Base-by-base conservation (phyloP, 2,888 invertebrate genomes). In the Mantis religiosa region DNA sequence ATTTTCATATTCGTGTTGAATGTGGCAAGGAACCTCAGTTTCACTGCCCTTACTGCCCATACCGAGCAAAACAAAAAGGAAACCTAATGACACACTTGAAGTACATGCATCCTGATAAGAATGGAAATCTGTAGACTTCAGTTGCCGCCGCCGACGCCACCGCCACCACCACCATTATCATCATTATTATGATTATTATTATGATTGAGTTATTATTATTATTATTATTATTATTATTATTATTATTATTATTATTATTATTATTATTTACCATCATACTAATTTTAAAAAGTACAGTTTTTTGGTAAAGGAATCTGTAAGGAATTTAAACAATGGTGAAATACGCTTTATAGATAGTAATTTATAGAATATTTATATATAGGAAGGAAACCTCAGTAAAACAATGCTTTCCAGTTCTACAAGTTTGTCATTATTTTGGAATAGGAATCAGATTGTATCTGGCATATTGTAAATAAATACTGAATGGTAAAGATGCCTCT, bases 11-110 rank as follows among this genome's bases (percentile, higher is more conserved):
- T 90, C 92, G 93, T 84, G 92, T 93, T 91, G 93, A 93, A 90
- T 93, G 93, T 90, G 93, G 93, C 30, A 92, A 92, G 91, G 92
- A 92, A n/a, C 93, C 93, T 12, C 91, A 92, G 34, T 93, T 92
- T 91, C 92, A 92, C 89, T 93, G 93, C 88, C 92, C 93, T 14
- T 92, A 92, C 87, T 93, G 93, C 90, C 89, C 91, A 34, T 88
- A 90, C 54, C 82, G 88, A 25, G 89, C 90, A 84, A 89, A 90
- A 90, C 90, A 90, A 41, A 91, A 91, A 87, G 90, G 90, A 1
- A 91, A 91, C 47, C 89, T 92, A 4, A 91, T 90, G 89, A 89
- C 89, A 34, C 92, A 90, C 81, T 91, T 90, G n/a, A 82, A 41
- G 30, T 82, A 54, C 27, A 85, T n/a, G 41, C 87, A 87, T 27